Evolutionary conservation across 1,140 invertebrate genomes (phyloP), one percentile per base, ranked within the genome.

Genomic region (Drosophila prosaltans): DNA sequence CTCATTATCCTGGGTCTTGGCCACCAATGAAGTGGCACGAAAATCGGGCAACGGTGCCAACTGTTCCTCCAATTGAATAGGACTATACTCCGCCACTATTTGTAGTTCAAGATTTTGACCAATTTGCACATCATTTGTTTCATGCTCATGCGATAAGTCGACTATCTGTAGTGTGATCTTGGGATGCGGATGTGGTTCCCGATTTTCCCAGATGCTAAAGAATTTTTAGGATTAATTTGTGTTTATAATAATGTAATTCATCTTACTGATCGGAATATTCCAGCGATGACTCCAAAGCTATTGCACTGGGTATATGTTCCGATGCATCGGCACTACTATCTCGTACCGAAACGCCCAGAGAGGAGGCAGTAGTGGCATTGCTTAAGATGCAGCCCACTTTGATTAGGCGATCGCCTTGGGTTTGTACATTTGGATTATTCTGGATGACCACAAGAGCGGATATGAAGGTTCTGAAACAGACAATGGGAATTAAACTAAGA

Each of bases 341-440:
- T 0, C 65, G 36, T 0, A 45, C 80, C 6, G 43, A 28, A 6
- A 67, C 43, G 1, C 61, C 72, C 43, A 78, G 32, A 10, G 73
- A 58, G 3, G 70, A 51, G 45, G 45, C 8, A 26, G 24, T 43
- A 4, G 83, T 81, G 10, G 88, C 78, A 28, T 92, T 88, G 62
- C 89, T 91, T 36, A 93, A 93, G 9, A 94, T 94, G 73, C 95
- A 95, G 1, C 95, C 95, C 3, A 95, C 94, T 68, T 94, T 94
- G 58, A 95, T 94, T 78, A 95, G 93, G 16, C 95, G 93, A 89
- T 95, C 95, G 0, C 94, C 94, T 72, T 95, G 94, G 4, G 94
- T 95, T 88, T 95, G 95, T 48, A 95, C 94, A 63, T 94, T 94
- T 0, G 93, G 92, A 84, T 95, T 95, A 89, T 95, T 95, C 84